Base-by-base conservation (phyloP, 1,140 invertebrate species). In the Caerostris darwini region DNA sequence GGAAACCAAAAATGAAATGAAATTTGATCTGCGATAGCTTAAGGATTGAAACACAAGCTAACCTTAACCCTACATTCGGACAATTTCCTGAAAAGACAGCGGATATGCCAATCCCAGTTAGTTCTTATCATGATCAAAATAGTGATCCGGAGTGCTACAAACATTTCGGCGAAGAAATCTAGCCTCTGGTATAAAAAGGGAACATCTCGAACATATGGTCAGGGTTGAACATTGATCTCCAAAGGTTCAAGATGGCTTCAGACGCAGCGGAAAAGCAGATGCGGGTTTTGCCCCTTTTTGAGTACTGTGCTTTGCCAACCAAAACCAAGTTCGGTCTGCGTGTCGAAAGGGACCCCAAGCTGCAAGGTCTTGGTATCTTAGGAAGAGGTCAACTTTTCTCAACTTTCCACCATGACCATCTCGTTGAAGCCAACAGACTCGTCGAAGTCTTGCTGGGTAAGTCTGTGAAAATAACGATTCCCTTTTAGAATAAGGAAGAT, bases 381-480 rank as follows among this genome's bases (percentile, higher is more conserved):
- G 94, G 94, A 57, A 81, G 94, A n/a, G 94, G 94, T 34, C 58
- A 14, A 54, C 64, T 95, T 7, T 95, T 95, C 59, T 95, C 94
- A 3, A 69, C 69, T 59, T 95, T 95, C 85, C 88, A 92, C 5
- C 83, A 81, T 7, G 82, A 91, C n/a, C 94, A 94, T 14, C 93
- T 94, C 5, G 81, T 58, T 54, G 94, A 95, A 90, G 94, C 93
- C 54, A 94, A 81, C 34, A 85, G 77, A 14, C 82, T 94, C 34
- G 10, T 19, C 50, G 89, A 95, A 92, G 85, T 87, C 8, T 58
- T 94, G 12, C 57, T 94, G 34, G 92, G 94, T 94, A 85, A 93
- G 94, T 82, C 17, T 57, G 53, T 8, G 4, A 77, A n/a, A 19
- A 19, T 77, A 14, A 19, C 2, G 69, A n/a, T 77, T 19, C n/a